These are phyloP conservation scores for Macrophya annulata DNA, from an alignment of 2,888 invertebrate genomes.

Conservation along the genomic window DNA sequence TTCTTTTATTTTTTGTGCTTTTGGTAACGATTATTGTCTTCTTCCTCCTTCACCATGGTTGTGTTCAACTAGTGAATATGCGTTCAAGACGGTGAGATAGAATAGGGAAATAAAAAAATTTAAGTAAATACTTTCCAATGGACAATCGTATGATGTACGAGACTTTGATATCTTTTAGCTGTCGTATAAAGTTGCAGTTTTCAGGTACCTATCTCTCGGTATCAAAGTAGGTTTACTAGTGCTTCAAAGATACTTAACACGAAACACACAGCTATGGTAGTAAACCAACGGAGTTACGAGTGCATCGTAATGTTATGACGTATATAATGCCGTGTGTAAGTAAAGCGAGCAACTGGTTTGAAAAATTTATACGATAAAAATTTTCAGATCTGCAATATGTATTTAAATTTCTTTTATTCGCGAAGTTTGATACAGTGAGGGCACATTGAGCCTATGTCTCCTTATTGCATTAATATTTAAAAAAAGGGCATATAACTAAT, in stretches of 20 bases:
- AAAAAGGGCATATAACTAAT: too few relatives aligned
- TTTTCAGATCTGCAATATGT: neutral
- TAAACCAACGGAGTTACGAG: slow-evolving; percentile 21
- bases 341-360: neutral
- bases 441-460: neutral
- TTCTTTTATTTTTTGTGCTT: too few relatives aligned
- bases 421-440: neutral
- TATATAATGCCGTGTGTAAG: neutral
- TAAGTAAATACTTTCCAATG: neutral
- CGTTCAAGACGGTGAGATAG: too few relatives aligned
- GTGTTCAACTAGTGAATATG: too few relatives aligned
- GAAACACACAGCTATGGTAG: slow-evolving; percentile 22
- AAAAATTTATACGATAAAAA: neutral
- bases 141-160: neutral
- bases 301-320: slow-evolving; percentile 30
- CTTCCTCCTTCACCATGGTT: too few relatives aligned
- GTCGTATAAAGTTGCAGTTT: slow-evolving; percentile 25
- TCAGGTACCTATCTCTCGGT: neutral
- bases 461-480: too few relatives aligned
- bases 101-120: neutral
- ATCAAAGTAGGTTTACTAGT: slow-evolving; percentile 36
- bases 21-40: too few relatives aligned
- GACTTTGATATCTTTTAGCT: neutral
- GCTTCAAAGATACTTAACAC: slow-evolving; percentile 18
- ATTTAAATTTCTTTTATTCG: neutral